Conservation (phyloP, 64 coral and sea anemone species). For the Stichodactyla mertensii region DNA sequence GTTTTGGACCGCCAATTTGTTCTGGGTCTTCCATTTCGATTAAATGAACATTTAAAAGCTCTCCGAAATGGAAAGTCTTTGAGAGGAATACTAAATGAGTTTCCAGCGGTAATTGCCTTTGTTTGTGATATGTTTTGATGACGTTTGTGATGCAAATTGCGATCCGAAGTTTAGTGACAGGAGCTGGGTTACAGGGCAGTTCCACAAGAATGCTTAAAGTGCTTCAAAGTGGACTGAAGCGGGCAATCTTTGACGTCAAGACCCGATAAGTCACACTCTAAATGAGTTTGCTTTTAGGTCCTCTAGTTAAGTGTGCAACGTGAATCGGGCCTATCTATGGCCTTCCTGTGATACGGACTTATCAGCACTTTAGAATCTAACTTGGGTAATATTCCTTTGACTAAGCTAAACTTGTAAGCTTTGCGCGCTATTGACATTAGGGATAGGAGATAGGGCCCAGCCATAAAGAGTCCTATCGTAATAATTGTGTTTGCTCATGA, state of each 20-base stretch:
- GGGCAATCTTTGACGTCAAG: slow-evolving; percentile 70
- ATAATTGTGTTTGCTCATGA: slow-evolving; percentile 99
- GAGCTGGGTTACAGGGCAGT: slow-evolving; percentile 72
- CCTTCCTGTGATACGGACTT: slow-evolving; percentile 50
- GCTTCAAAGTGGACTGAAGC: slow-evolving; percentile 38
- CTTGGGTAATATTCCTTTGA: slow-evolving; percentile 73
- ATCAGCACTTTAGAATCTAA: slow-evolving; percentile 81
- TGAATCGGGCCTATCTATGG: slow-evolving; percentile 39
- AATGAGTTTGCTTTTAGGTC: slow-evolving; percentile 61
- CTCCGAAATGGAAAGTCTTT: slow-evolving; percentile 29
- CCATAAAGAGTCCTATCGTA: slow-evolving; percentile 88
- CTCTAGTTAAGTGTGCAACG: slow-evolving; percentile 37
- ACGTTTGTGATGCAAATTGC: slow-evolving; percentile 96
- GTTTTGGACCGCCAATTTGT: slow-evolving; percentile 8
- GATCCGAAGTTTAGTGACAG: slow-evolving; percentile 47
- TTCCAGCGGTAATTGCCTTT: slow-evolving; percentile 89
- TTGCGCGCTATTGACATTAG: slow-evolving; percentile 76
- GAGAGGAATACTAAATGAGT: slow-evolving; percentile 3
- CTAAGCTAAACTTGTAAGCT: slow-evolving; percentile 58
- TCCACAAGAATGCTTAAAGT: slow-evolving; percentile 88
- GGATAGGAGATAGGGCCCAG: slow-evolving; percentile 86
- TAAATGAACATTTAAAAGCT: slow-evolving; percentile 30
- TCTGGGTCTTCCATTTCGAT: not conserved
- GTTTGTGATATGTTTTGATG: slow-evolving; percentile 68
- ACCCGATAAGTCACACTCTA: slow-evolving; percentile 43